phyloP scores from a whole-genome alignment of 2,797 vertebrate species.

The Malurus leucopterus region DNA sequence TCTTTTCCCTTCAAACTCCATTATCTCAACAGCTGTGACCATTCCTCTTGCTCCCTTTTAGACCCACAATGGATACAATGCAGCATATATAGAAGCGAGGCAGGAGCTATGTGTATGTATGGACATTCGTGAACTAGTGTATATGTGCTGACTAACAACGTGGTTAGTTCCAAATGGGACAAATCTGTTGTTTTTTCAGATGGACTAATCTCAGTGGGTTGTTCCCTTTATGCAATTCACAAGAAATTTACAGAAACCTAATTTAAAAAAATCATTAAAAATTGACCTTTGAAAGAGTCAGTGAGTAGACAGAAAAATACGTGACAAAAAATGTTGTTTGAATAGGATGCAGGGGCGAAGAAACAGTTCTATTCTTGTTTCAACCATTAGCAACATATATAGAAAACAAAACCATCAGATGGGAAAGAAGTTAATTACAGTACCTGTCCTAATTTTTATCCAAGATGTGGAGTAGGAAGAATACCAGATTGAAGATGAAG shows the following conservation, averaged over 20 bases:
- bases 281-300: not conserved
- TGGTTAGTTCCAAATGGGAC: not conserved
- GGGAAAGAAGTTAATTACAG: not conserved
- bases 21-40: not conserved
- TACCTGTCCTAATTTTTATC: not conserved
- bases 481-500: not conserved
- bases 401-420: not conserved
- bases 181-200: not conserved
- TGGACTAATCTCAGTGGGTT: not conserved
- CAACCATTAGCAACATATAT: not conserved
- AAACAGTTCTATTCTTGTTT: not conserved
- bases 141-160: not conserved
- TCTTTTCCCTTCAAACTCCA: not conserved
- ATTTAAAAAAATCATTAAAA: not conserved
- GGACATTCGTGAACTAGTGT: not conserved
- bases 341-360: not conserved
- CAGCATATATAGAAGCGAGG: not conserved
- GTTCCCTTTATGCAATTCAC: not conserved
- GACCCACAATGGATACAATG: not conserved
- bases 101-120: not conserved
- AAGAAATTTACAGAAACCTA: not conserved
- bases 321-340: not conserved
- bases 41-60: not conserved
- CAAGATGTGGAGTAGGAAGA: not conserved
- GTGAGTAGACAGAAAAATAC: not conserved